Evolutionary conservation across 2,797 vertebrate genomes (phyloP).

Genomic region (Leucoraja ocellata): DNA sequence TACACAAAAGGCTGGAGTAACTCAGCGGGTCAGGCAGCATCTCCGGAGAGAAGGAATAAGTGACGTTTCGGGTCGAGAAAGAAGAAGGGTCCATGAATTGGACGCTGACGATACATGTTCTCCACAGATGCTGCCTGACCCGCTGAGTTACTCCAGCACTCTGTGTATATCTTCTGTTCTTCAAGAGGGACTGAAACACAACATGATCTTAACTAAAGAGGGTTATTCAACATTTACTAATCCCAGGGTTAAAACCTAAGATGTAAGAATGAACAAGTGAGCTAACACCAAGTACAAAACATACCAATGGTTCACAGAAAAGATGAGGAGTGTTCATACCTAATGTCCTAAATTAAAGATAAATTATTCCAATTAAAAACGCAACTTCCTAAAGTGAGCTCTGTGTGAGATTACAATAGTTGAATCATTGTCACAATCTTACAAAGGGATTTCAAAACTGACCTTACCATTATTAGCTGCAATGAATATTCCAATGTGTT

Average conservation of each 20-base stretch:
- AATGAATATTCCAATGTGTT: conserved; percentile 27
- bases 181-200: too few species aligned
- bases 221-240: not conserved
- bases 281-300: not conserved
- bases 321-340: not conserved
- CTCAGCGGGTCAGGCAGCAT: too few species aligned
- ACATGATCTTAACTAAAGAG: not conserved
- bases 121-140: too few species aligned
- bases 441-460: conserved; percentile 31
- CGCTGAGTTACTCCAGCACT: too few species aligned
- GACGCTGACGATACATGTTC: too few species aligned
- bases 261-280: not conserved
- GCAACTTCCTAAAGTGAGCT: not conserved
- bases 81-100: too few species aligned
- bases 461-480: not conserved
- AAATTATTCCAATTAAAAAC: not conserved
- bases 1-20: too few species aligned
- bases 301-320: not conserved
- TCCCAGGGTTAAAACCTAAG: not conserved
- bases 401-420: not conserved
- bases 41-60: too few species aligned
- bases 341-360: not conserved
- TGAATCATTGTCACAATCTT: conserved; percentile 26
- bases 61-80: too few species aligned
- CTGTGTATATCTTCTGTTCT: too few species aligned